Base-by-base conservation (phyloP, 2,113 vertebrate genomes). In the Daphoenositta chrysoptera region DNA sequence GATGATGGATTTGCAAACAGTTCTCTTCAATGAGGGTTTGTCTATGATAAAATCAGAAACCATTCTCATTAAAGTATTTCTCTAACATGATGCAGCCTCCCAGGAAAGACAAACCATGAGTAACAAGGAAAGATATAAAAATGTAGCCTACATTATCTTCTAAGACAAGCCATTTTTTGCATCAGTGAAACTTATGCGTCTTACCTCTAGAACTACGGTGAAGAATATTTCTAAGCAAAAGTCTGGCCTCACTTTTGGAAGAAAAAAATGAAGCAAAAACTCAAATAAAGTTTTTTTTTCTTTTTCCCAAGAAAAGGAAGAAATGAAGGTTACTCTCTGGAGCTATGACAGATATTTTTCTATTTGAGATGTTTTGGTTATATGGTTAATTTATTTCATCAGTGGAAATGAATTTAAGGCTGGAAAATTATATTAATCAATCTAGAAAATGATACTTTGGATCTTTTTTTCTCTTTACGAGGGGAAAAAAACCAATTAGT, bases 381-480 rank as follows among this genome's bases (percentile, higher is more conserved):
- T 50, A 28, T 7, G 2, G 4, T 54, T 54, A 87, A 27, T 72
- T 44, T 54, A n/a, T 39, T 79, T 81, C 9, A 65, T 44, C 17
- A 48, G 6, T 2, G 2, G 45, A 61, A 82, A 88, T 57, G 5
- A 84, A 73, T 4, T 53, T 47, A 54, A 44, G 53, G 42, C 5
- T 22, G 17, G 6, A 83, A 80, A 77, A 64, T 22, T 1, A 31
- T 42, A 58, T 47, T 54, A 80, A 31, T 42, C 64, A 50, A 72
- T n/a, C 2, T 8, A 44, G 7, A 72, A 26, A 3, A 56, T 39
- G 0, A 4, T 44, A 13, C 28, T 85, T 31, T 56, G 1, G 8
- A 39, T 15, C 8, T 78, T 45, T 31, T 1, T 23, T 72, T 69
- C 30, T 54, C 11, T 72, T 45, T 42, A 35, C n/a, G 14, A 64